Evolutionary conservation across 1,140 invertebrate genomes (phyloP).

Genomic region (Nylanderia fulva): DNA sequence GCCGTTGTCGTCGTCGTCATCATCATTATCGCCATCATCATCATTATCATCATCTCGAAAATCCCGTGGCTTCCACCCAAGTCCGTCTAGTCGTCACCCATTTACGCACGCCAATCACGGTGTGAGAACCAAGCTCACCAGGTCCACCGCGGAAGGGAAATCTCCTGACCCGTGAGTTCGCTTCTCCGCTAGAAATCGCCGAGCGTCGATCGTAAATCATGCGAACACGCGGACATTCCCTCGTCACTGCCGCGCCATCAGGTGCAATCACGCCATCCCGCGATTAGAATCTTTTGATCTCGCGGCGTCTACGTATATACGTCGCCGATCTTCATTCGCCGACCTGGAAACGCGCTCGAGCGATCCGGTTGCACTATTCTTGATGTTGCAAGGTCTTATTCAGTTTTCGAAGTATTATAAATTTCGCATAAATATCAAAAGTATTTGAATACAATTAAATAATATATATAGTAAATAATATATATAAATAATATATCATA

Average conservation of each 20-base stretch:
- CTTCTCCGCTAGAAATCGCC: not conserved
- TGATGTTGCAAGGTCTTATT: not conserved
- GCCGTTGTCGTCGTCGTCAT: constrained; percentile 31
- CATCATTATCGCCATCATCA: constrained; percentile 46
- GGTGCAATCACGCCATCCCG: constrained; percentile 10
- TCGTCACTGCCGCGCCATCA: constrained; percentile 23
- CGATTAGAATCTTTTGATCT: constrained; percentile 23
- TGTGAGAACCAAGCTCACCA: constrained; percentile 14
- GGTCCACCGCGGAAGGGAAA: constrained; percentile 55
- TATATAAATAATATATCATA: too few species aligned
- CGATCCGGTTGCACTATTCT: not conserved
- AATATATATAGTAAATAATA: too few species aligned
- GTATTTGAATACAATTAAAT: too few species aligned
- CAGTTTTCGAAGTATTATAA: not conserved
- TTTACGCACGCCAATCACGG: constrained; percentile 62
- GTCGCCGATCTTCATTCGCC: not conserved
- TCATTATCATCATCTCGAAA: constrained; percentile 63
- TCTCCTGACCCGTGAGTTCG: constrained; percentile 35
- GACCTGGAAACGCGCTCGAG: not conserved
- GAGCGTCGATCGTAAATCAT: constrained; percentile 58
- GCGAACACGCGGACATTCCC: constrained; percentile 7
- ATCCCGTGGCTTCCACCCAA: constrained; percentile 40
- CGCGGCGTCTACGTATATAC: not conserved
- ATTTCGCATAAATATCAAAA: too few species aligned
- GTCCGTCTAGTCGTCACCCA: constrained; percentile 54